Evolutionary conservation across 1,140 invertebrate species (phyloP), one percentile per base, ranked within the genome.

Genomic region (Drosophila sulfurigaster): DNA sequence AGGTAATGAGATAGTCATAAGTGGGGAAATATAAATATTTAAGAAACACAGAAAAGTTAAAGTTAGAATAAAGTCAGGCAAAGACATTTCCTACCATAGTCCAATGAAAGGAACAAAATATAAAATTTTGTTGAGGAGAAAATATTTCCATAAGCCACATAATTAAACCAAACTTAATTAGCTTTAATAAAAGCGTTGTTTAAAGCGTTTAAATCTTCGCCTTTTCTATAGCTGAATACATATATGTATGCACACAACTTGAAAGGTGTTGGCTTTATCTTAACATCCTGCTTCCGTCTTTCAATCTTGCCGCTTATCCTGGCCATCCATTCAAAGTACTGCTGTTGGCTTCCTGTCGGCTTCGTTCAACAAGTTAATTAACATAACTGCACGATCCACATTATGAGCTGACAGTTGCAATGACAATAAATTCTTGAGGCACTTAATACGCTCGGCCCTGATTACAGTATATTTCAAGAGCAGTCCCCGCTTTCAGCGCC

Each of bases 371-470:
- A 13, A 16, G 57, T 56, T 74, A 74, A 74, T 74, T 74, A 74
- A 62, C 65, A 48, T 41, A 62, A 68, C 41, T 60, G 71, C 66
- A 69, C 13, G 32, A 28, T 45, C 25, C 71, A 59, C 49, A 56
- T 62, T 68, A 74, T 68, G 65, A 25, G 41, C 64, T 38, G 41
- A 28, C 71, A 68, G 28, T 62, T 68, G 49, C 56, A 56, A 67
- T 68, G 49, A 64, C 49, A 63, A 70, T 63, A 64, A 57, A 71
- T 64, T 64, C 16, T 16, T 59, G 38, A 56, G 41, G 28, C 59
- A 8, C 51, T 64, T 64, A 62, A 70, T 48, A 63, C 25, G 51
- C 38, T 56, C 35, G 51, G 41, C 16, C n/a, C 60, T 38, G 68
- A 71, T 71, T 71, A 64, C 59, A n/a, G 59, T 28, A 38, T 25